Evolutionary conservation across 2,113 vertebrate genomes (phyloP), one percentile per base, ranked within the genome.

Genomic region (Myrmecophaga tridactyla): DNA sequence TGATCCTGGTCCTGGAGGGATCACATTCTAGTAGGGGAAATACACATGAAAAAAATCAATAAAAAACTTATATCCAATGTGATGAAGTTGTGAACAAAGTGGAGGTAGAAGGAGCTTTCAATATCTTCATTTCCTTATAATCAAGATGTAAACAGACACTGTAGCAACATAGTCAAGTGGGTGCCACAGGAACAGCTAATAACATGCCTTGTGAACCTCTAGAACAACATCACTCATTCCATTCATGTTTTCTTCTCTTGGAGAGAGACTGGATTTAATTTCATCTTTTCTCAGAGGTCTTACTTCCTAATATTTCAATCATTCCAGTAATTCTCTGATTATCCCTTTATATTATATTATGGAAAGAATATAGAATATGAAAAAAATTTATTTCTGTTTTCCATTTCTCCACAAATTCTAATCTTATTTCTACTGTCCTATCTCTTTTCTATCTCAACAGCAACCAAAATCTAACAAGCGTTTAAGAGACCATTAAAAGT

Each of bases 391-490:
- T 60, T 41, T 78, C 4, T 39, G 4, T 53, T 77, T 72, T 43
- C 18, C 17, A 85, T 60, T 86, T 20, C 60, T 86, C 25, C 41
- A 83, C 31, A 89, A 82, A 83, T 75, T 86, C 58, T 86, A n/a
- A 70, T 80, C 72, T 1, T 48, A 53, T 81, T 86, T 94, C 23
- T 4, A 86, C 43, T 91, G 60, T 20, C 41, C 13, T 87, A n/a
- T 80, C 58, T 86, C 69, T 92, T 69, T 93, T 70, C 53, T 80
- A 60, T 94, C 51, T 93, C 80, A 87, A 43, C 29, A 92, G 43
- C 67, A 91, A 89, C 56, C 48, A 80, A 29, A 76, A 34, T 60
- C 41, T 93, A 84, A 70, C 43, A 76, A 75, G 63, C 56, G 65
- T 89, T 95, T 84, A 48, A 62, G n/a, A 69, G 25, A 31, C 23